phyloP scores from a whole-genome alignment of 2,113 vertebrate genomes.

The Lipophrys pholis region DNA sequence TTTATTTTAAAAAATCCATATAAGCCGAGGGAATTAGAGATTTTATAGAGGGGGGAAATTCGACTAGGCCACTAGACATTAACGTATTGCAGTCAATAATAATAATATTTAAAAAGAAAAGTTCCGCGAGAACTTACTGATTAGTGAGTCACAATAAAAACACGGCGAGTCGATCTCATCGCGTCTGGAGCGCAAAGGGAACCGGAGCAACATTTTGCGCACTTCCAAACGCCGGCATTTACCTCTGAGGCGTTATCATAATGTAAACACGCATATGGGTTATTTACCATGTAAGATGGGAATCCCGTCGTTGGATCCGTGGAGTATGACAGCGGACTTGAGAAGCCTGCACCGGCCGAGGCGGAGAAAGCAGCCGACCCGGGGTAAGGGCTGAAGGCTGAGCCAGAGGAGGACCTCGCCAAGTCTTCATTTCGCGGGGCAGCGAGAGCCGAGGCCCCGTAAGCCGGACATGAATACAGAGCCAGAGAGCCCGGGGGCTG shows the following conservation, averaged over 20 bases:
- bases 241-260: background rate
- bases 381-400: conserved; percentile 97
- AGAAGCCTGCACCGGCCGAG: conserved; percentile 90
- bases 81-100: background rate
- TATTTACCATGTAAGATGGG: conserved; percentile 96
- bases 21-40: conserved; percentile 28
- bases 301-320: conserved; percentile 93
- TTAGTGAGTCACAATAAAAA: background rate
- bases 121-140: conserved; percentile 30
- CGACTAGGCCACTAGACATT: conserved; percentile 29
- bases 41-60: conserved; percentile 4
- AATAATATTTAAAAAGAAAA: conserved; percentile 30
- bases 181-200: background rate
- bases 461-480: conserved; percentile 96
- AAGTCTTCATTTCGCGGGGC: conserved; percentile 95
- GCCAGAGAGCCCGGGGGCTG: conserved; percentile 98
- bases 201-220: background rate
- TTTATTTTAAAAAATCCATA: conserved; percentile 45
- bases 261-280: background rate
- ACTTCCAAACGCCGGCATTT: background rate
- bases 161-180: background rate
- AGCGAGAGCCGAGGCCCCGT: conserved; percentile 93
- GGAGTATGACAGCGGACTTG: conserved; percentile 93
- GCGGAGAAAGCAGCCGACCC: conserved; percentile 97
- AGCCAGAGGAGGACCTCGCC: conserved; percentile 94